Evolutionary conservation across 2,888 invertebrate species (phyloP).

Genomic region (Hetaerina titia): DNA sequence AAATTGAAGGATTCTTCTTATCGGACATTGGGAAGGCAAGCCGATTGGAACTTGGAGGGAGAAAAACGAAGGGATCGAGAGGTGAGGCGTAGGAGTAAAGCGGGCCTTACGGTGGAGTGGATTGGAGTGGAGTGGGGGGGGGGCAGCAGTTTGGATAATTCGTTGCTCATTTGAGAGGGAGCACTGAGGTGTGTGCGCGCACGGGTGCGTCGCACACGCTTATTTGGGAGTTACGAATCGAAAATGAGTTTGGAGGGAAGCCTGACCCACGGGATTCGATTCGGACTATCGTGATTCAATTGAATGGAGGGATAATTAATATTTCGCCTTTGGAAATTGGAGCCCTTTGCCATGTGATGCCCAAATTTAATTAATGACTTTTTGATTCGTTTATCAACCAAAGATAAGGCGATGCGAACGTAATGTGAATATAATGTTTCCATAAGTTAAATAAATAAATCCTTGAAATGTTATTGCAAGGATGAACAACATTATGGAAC

Average conservation of each 20-base stretch:
- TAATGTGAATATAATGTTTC: background rate
- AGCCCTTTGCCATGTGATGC: background rate
- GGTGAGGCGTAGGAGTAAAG: background rate
- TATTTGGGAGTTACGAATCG: background rate
- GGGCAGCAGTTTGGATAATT: background rate
- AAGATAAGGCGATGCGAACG: background rate
- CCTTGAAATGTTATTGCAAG: background rate
- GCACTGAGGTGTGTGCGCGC: background rate
- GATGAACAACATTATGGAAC: background rate
- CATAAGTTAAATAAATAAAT: background rate
- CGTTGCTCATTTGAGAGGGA: constrained; percentile 16
- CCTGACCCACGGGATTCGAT: background rate
- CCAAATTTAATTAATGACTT: constrained; percentile 42
- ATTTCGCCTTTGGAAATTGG: constrained; percentile 12
- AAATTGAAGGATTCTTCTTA: too few species aligned
- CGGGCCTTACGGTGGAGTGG: background rate
- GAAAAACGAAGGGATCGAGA: background rate
- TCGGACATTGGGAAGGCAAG: background rate
- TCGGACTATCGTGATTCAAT: constrained; percentile 27
- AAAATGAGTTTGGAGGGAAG: constrained; percentile 29
- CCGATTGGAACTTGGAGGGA: background rate
- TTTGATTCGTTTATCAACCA: background rate
- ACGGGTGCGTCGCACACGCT: background rate
- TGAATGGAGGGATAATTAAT: constrained; percentile 30
- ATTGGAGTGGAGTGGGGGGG: background rate